Base-by-base conservation (phyloP, 2,888 invertebrate species). In the Loripinus fragilis region DNA sequence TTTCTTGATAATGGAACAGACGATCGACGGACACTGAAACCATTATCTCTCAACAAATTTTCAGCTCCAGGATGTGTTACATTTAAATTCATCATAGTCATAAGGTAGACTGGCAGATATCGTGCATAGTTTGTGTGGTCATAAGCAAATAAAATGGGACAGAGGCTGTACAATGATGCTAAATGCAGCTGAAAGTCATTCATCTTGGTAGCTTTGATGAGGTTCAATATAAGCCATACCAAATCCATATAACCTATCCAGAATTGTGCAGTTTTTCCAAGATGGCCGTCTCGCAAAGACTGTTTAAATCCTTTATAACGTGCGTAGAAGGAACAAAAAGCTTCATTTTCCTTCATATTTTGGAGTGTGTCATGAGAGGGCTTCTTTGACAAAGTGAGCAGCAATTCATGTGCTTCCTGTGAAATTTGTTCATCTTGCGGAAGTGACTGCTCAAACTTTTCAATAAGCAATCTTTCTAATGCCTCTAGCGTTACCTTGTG, bases 191-290 rank as follows among this genome's bases (percentile, higher is more conserved):
- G 38, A 5, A 76, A 52, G 23, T 72, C 60, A 41, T 76, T 76
- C 30, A 65, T 35, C 50, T 71, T 76, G 10, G 76, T 76, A 12
- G 80, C 74, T 41, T 66, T 23, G 23, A 69, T 50, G 33, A 76
- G 69, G 20, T 12, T 45, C n/a, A 80, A 35, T 17, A 80, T 30
- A 12, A 69, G 41, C 76, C 80, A 70, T 20, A 80, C 67, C 23
- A 48, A 38, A 41, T 80, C 80, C 68, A 70, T 80, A 38, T 80
- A 80, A 33, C 48, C 17, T n/a, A 80, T 15, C 80, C 76, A 76
- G 60, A 73, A 80, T 69, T 76, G 71, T 38, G 79, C 71, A 42
- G 76, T 79, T 69, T 79, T 79, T 5, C 76, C 76, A 17, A 70
- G 28, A 12, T 60, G n/a, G 0, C 79, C 69, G 1, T 64, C 10